A percentile compares a stretch with the other conserved stretches of the same genome.
Conservation (phyloP, 2,113 vertebrate genomes). For the Gobius niger region DNA sequence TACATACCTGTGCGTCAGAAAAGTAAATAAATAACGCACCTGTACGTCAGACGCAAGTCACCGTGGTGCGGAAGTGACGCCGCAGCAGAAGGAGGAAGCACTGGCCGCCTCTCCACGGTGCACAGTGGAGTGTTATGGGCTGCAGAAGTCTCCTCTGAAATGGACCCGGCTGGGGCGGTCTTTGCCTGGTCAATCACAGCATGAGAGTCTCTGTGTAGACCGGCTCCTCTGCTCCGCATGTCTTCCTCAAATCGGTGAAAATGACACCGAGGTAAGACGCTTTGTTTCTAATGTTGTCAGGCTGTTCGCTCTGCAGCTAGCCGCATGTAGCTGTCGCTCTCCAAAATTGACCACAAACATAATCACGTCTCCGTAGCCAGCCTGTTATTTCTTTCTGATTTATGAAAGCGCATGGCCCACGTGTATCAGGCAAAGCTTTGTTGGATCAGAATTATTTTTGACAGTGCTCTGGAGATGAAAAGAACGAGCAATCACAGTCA, state of each 20-base stretch:
- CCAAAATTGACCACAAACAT: background rate
- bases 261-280: conserved; percentile 60
- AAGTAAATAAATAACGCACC: background rate
- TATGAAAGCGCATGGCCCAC: background rate
- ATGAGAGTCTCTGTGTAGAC: conserved; percentile 10
- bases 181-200: background rate
- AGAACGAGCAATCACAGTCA: background rate
- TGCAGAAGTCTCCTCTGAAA: conserved; percentile 7
- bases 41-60: background rate
- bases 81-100: conserved; percentile 59
- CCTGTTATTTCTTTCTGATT: background rate
- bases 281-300: conserved; percentile 8
- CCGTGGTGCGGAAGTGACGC: conserved; percentile 57
- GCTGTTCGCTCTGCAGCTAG: conserved; percentile 32
- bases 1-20: background rate
- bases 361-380: background rate
- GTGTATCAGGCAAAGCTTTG: no score
- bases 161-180: background rate
- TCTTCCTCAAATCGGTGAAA: conserved; percentile 8
- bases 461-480: background rate
- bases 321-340: conserved; percentile 37
- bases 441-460: background rate
- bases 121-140: conserved; percentile 17
- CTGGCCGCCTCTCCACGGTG: conserved; percentile 9
- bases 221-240: conserved; percentile 7